Percentiles rank a stretch among this genome's conserved stretches.
Conservation (phyloP, 2,113 vertebrate species). For the Saccopteryx bilineata region DNA sequence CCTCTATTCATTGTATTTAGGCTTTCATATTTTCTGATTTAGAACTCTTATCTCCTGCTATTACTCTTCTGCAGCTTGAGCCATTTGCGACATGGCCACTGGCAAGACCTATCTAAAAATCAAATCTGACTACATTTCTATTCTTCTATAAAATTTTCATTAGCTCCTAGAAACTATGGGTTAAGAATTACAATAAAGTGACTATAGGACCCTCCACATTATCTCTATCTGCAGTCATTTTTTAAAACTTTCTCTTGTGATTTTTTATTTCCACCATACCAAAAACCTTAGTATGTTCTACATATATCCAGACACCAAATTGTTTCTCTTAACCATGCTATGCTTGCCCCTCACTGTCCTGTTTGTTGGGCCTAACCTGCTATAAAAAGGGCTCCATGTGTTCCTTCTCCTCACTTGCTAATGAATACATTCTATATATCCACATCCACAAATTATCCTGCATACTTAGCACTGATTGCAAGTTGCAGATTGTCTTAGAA, state of each 20-base stretch:
- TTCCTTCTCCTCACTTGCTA: neutral
- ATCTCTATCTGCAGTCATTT: neutral
- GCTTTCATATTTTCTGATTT: neutral
- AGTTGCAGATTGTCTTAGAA: neutral
- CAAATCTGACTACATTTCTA: neutral
- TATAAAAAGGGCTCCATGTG: neutral
- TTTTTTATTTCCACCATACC: neutral
- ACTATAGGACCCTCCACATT: neutral
- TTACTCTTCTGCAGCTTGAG: neutral
- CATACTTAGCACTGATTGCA: neutral
- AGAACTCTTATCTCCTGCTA: neutral
- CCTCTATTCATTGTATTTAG: neutral
- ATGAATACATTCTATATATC: neutral
- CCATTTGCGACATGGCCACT: neutral
- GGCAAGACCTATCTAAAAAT: neutral
- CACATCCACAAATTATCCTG: neutral
- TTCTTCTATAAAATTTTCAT: neutral
- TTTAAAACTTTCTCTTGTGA: neutral
- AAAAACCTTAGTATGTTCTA: neutral
- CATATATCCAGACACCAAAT: neutral
- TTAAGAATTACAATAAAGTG: neutral
- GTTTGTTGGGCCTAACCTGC: neutral
- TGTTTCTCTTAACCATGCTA: neutral
- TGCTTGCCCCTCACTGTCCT: accelerated
- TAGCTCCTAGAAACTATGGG: neutral